Conservation (phyloP, 2,888 invertebrate genomes). For the Dynastes hyllus region DNA sequence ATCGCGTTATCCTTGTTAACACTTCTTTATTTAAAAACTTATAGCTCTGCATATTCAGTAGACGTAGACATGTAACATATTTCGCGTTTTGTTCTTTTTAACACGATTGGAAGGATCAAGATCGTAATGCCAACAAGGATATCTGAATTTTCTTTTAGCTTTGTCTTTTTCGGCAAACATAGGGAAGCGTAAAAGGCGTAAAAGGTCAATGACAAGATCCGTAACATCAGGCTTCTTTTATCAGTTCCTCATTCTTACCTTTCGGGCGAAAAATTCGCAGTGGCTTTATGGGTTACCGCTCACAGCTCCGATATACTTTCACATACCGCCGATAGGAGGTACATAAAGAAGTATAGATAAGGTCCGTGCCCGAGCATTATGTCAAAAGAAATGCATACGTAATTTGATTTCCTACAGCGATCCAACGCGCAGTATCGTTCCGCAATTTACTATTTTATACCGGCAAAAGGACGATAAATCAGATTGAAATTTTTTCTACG, state of each 20-base stretch:
- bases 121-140: too few species aligned
- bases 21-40: too few species aligned
- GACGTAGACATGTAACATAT: too few species aligned
- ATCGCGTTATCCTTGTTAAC: too few species aligned
- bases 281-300: conserved; percentile 33
- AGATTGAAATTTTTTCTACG: conserved; percentile 62
- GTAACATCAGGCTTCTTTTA: conserved; percentile 24
- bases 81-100: too few species aligned
- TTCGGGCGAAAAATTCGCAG: conserved; percentile 31
- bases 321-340: conserved; percentile 40
- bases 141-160: background rate
- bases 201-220: conserved; percentile 21
- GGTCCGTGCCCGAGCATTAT: conserved; percentile 40
- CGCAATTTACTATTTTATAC: conserved; percentile 59
- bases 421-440: conserved; percentile 18
- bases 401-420: conserved; percentile 67
- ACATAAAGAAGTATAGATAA: conserved; percentile 46
- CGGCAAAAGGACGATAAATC: conserved; percentile 65
- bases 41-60: too few species aligned
- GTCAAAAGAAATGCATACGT: conserved; percentile 68
- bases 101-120: too few species aligned
- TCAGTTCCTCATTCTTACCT: conserved; percentile 38
- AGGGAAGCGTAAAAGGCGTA: background rate
- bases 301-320: conserved; percentile 40
- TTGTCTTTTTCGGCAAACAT: background rate